Base-by-base conservation (phyloP, 2,113 vertebrate species). In the Gymnocephalus cernua region DNA sequence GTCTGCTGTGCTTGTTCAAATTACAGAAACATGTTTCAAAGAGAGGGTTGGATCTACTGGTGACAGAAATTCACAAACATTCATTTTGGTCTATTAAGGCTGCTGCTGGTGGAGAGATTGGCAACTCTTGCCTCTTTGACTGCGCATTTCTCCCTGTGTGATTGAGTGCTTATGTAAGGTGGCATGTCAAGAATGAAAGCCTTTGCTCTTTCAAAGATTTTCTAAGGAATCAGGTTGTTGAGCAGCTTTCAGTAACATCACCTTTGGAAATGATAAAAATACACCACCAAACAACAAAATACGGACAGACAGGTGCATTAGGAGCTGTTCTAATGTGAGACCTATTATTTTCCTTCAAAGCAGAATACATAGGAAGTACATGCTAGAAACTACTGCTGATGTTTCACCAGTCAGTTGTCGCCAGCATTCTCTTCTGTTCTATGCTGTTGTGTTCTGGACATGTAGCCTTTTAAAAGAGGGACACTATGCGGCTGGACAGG, bases 61-160 rank as follows among this genome's bases (percentile, higher is more conserved):
- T 89, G 77, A 83, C 2, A 41, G 79, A 88, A 77, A 85, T 84
- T 82, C 81, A 81, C 81, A 56, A 82, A 71, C 90, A 70, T 51
- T 54, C 63, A 73, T 23, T 44, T 41, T 41, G 10, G 65, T 76
- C 54, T 76, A 75, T 74, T 74, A 76, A 79, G 65, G 83, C 72
- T 1, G 47, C 77, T 7, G 67, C 62, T 56, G 73, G 21, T 35
- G 57, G n/a, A 61, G 67, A 64, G 77, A 79, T 76, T 80, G 85
- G 82, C 74, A 69, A 64, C 71, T 21, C 54, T 41, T 18, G 77
- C 83, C 58, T 71, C 79, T 88, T 72, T 73, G 70, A 88, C 79
- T 62, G 74, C 23, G 41, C 59, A 25, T 57, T 65, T 77, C 27
- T 63, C 61, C 56, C 77, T 82, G 86, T 80, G 70, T 53, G 77